These are phyloP conservation scores for Diloba caeruleocephala DNA, from an alignment of 2,888 invertebrate genomes.

Conservation along the genomic window DNA sequence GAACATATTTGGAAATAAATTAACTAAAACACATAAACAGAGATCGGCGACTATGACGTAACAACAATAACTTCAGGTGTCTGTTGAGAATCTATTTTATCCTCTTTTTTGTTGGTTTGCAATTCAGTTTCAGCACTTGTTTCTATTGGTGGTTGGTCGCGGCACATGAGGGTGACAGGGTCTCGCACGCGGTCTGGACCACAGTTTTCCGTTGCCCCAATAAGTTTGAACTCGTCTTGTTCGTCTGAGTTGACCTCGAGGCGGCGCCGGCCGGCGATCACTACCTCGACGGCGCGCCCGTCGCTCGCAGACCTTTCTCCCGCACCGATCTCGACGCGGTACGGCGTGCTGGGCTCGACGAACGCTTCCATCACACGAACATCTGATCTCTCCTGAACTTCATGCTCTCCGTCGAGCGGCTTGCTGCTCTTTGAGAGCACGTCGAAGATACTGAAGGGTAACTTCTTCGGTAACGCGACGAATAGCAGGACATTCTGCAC, in stretches of 20 bases:
- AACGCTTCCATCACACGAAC: slow-evolving; percentile 86
- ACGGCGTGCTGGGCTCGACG: slow-evolving; percentile 92
- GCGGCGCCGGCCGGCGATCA: slow-evolving; percentile 75
- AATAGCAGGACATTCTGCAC: slow-evolving; percentile 93
- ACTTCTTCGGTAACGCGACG: slow-evolving; percentile 87
- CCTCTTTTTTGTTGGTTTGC: slow-evolving; percentile 21
- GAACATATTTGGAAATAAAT: slow-evolving; percentile 61
- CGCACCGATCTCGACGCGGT: slow-evolving; percentile 90
- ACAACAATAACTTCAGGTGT: slow-evolving; percentile 73
- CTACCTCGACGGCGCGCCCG: slow-evolving; percentile 74
- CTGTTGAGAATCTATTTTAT: slow-evolving; percentile 28
- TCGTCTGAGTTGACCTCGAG: slow-evolving; percentile 65
- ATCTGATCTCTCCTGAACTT: slow-evolving; percentile 79
- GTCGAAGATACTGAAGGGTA: slow-evolving; percentile 56
- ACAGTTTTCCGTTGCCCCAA: slow-evolving; percentile 93
- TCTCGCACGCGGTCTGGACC: slow-evolving; percentile 92
- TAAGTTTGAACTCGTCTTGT: slow-evolving; percentile 84
- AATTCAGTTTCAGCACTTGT: slow-evolving; percentile 13
- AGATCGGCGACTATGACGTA: slow-evolving; percentile 69
- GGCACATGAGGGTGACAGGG: slow-evolving; percentile 90
- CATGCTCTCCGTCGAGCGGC: slow-evolving; percentile 53
- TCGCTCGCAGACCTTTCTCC: slow-evolving; percentile 66
- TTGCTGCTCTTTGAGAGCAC: slow-evolving; percentile 60
- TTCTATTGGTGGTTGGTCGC: slow-evolving; percentile 42
- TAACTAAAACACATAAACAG: slow-evolving; percentile 56